Evolutionary conservation across 1,140 invertebrate species (phyloP).

Genomic region (Brachystomella parvula): DNA sequence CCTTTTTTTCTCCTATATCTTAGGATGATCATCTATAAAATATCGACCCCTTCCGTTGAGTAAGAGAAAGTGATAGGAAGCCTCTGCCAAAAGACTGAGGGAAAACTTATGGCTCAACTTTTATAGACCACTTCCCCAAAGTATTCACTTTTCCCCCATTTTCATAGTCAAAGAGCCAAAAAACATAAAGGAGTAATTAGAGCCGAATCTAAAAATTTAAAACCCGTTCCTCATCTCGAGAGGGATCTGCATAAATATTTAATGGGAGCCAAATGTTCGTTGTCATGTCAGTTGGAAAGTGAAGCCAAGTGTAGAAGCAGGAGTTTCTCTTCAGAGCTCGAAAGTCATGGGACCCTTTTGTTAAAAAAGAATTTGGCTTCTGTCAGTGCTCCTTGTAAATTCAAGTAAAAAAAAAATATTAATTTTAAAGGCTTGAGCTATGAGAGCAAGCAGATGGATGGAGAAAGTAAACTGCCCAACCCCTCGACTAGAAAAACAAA

Average conservation of each 20-base stretch:
- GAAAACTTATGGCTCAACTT: background rate
- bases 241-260: background rate
- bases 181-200: constrained; percentile 4
- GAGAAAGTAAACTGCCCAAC: no score
- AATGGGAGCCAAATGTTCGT: background rate
- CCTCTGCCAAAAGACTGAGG: background rate
- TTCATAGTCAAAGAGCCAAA: background rate
- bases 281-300: no score
- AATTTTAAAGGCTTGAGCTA: no score
- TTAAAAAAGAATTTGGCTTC: no score
- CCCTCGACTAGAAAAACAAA: no score
- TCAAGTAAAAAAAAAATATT: no score
- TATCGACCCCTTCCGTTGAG: background rate
- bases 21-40: background rate
- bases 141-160: background rate
- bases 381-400: no score
- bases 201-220: background rate
- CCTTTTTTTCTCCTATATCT: background rate
- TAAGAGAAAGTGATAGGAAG: background rate
- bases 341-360: no score
- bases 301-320: no score
- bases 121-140: background rate
- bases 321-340: no score
- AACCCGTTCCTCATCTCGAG: background rate
- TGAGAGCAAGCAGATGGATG: no score